Evolutionary conservation across 2,797 vertebrate species (phyloP).

Genomic region (Chelon auratus): DNA sequence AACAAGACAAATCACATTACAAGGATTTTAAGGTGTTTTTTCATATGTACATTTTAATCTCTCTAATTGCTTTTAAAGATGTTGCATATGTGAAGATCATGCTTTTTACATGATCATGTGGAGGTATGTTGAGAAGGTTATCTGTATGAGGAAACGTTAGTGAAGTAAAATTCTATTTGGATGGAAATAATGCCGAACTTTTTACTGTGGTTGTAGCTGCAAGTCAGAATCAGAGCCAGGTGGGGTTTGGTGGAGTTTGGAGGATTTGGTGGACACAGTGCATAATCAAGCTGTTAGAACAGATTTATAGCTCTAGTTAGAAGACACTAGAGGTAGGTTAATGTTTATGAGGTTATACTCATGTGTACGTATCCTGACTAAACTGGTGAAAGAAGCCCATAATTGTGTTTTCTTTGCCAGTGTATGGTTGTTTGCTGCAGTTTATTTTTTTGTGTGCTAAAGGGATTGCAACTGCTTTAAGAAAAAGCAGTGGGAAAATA

Average conservation of each 20-base stretch:
- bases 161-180: not conserved
- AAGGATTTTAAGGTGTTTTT: too few relatives aligned
- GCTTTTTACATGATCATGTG: not conserved
- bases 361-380: constrained; percentile 22
- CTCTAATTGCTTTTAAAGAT: too few relatives aligned
- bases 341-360: constrained; percentile 11
- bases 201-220: not conserved
- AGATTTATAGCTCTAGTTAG: constrained; percentile 24
- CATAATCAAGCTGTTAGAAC: not conserved
- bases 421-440: constrained; percentile 23
- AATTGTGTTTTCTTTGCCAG: constrained; percentile 4
- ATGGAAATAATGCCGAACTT: not conserved
- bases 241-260: constrained; percentile 10
- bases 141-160: not conserved
- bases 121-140: not conserved
- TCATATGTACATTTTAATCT: too few relatives aligned
- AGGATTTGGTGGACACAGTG: not conserved
- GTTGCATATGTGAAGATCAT: too few relatives aligned
- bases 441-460: constrained; percentile 27
- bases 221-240: not conserved
- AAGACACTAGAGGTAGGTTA: constrained; percentile 10
- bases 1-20: too few relatives aligned
- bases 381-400: constrained; percentile 10
- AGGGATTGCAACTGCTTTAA: constrained; percentile 24
- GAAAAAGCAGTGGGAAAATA: constrained; percentile 28